Evolutionary conservation across 92 coral and sea anemone species (phyloP).

Genomic region (Epizoanthus stellaris): DNA sequence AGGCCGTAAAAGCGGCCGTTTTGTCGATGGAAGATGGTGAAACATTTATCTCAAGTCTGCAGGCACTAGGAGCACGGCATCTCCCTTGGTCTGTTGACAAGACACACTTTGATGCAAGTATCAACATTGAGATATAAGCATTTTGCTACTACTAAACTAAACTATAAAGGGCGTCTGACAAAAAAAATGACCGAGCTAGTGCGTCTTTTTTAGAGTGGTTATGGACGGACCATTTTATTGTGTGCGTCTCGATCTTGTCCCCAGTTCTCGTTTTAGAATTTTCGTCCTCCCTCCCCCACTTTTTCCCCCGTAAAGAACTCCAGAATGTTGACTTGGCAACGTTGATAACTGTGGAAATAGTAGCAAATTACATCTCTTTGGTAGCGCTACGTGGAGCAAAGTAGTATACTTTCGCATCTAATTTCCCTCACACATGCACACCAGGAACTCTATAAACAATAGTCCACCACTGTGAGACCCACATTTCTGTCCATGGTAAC

Average conservation of each 20-base stretch:
- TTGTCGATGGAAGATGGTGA: conserved; percentile 67
- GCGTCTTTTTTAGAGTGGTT: too few relatives aligned
- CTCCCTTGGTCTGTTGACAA: conserved; percentile 59
- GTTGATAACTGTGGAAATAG: too few relatives aligned
- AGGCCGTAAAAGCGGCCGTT: conserved; percentile 69
- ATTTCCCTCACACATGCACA: not conserved
- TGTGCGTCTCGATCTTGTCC: not conserved
- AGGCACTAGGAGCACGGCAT: conserved; percentile 73
- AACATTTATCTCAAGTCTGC: conserved; percentile 54
- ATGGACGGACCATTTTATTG: too few relatives aligned
- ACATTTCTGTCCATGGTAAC: too few relatives aligned
- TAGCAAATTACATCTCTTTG: too few relatives aligned
- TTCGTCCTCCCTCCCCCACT: not conserved
- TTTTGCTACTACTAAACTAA: too few relatives aligned
- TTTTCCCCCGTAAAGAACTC: too few relatives aligned
- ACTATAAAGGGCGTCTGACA: too few relatives aligned
- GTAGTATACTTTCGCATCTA: not conserved
- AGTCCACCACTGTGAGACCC: not conserved
- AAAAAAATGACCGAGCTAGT: too few relatives aligned
- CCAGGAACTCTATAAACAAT: not conserved
- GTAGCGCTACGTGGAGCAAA: too few relatives aligned
- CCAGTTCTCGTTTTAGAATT: not conserved
- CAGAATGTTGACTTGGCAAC: too few relatives aligned
- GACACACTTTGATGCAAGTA: conserved; percentile 71
- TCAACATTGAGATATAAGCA: not conserved